Evolutionary conservation across 2,888 invertebrate species (phyloP), one percentile per base, ranked within the genome.

Genomic region (Trilocha varians): DNA sequence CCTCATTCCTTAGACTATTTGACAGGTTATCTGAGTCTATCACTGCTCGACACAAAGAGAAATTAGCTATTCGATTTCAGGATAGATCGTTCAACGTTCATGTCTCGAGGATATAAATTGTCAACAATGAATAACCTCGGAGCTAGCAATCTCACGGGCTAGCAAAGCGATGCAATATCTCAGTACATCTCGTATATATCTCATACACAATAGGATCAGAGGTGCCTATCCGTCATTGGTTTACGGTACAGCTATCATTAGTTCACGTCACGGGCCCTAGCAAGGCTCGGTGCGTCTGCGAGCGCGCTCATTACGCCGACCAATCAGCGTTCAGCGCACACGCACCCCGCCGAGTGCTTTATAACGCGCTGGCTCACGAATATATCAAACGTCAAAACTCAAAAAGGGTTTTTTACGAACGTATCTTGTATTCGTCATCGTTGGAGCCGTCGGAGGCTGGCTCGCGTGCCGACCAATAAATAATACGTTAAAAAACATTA

Each of bases 361-460:
- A 83, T 79, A 69, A 62, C 69, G 65, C 71, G 70, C 72, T 55
- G 57, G 70, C 75, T 65, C 74, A 54, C 60, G 70, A 67, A 84
- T 84, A 83, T 82, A 79, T 85, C 82, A 79, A 73, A 61, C 75
- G 82, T 80, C 82, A 77, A 64, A 58, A 58, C 69, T 67, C 67
- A 68, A 77, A 25, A 80, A 74, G 72, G 70, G 66, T 70, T 74
- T 73, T 75, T 77, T 74, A 78, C 75, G 70, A 75, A 77, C 76
- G 70, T 74, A 80, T 80, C 80, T 78, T 68, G 67, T 78, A 84
- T 85, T 80, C 84, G 83, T 85, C 84, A 84, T 84, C 83, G 83
- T 83, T 83, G 55, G 47, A 39, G 32, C 39, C 54, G 57, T 59
- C 67, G 59, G 67, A 65, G 64, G 62, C 62, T 59, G 65, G 64